These are phyloP conservation scores for Brachionus rubens DNA, from an alignment of 1,140 invertebrate species.

Conservation along the genomic window DNA sequence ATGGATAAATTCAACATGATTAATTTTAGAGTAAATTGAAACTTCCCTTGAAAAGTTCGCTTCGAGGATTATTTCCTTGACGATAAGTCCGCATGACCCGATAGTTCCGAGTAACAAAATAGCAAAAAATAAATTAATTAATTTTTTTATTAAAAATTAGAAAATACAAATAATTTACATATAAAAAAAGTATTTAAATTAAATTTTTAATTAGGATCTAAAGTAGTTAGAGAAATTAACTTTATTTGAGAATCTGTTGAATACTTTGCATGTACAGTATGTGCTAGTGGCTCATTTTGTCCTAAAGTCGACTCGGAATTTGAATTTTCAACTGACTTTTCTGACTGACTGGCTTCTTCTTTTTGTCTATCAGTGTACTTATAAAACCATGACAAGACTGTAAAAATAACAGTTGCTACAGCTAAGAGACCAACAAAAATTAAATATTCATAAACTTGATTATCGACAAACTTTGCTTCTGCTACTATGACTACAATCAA, in stretches of 20 bases:
- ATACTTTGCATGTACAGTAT: not conserved
- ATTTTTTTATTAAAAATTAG: no score
- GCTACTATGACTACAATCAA: slow-evolving; percentile 81
- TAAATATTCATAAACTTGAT: slow-evolving; percentile 70
- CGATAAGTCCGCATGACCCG: no score
- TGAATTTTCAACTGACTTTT: not conserved
- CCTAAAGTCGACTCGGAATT: not conserved
- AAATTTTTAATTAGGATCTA: not conserved
- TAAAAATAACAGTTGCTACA: slow-evolving; percentile 75
- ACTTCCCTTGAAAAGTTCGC: no score
- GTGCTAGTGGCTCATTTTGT: not conserved
- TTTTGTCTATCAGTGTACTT: slow-evolving; percentile 54
- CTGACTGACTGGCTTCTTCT: not conserved
- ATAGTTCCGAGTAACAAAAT: no score
- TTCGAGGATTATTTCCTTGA: no score
- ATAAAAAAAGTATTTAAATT: not conserved
- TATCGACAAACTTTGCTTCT: slow-evolving; percentile 61
- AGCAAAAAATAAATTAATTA: no score
- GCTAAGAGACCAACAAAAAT: slow-evolving; percentile 81
- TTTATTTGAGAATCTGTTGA: slow-evolving; percentile 13
- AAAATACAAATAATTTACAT: not conserved
- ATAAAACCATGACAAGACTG: slow-evolving; percentile 68
- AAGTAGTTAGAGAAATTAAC: not conserved
- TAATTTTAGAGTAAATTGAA: no score
- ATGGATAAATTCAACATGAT: no score